Evolutionary conservation across 2,888 invertebrate genomes (phyloP), one percentile per base, ranked within the genome.

Genomic region (Gasteruption jaculator): DNA sequence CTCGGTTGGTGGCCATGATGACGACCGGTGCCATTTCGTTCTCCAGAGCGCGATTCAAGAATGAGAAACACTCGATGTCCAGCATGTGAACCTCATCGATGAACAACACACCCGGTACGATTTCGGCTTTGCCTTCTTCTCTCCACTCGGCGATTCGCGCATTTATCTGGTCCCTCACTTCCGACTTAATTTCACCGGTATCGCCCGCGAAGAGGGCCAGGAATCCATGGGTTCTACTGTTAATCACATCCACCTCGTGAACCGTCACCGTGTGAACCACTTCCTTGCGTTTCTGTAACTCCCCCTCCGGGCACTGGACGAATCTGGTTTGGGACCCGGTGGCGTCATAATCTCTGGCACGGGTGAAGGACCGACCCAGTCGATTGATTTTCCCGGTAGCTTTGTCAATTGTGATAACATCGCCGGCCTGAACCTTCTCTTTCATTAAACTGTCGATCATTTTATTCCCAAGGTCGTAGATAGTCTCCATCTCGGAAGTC

Each of bases 211-310:
- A 99, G 0, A 99, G 74, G 0, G 99, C 97, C 15, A 99, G 72
- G 66, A 97, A 99, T 0, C 99, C 99, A 65, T 99, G 96, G 0
- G 96, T 94, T 49, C 99, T 79, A 27, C 94, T 95, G 69, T 99
- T 99, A 64, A 99, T 99, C 4, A 99, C 99, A 68, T 99, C 99
- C 38, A 99, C 93, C 69, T 99, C 99, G 67, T 99, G 99, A n/a
- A 99, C 73, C 0, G 94, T 94, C 0, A 99, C 97, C 0, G 96
- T 99, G 68, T 99, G 97, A 0, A 96, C 94, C 0, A 90, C 94
- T 74, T 97, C 93, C 67, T 96, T 95, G 15, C 97, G 81, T 65
- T 99, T 99, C 74, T 99, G 97, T 7, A 99, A 75, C 71, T 99
- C 99, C 0, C 99, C 99, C 61, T 97, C 96, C 0, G 99, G 99